phyloP scores from a whole-genome alignment of 2,113 vertebrate genomes.

The Prunella fulvescens region DNA sequence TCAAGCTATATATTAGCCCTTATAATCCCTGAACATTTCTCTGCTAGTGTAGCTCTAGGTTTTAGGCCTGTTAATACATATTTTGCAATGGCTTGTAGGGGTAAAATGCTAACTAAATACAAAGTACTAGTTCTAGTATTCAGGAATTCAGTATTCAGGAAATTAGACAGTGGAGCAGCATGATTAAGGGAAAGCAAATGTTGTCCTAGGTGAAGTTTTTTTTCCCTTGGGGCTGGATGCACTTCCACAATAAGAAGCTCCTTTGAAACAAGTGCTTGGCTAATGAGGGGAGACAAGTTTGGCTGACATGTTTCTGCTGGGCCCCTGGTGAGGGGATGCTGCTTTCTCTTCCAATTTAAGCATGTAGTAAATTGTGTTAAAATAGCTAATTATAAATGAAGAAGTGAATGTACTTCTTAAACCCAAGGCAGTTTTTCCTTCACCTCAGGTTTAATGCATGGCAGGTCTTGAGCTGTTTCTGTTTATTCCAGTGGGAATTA shows the following conservation, averaged over 20 bases:
- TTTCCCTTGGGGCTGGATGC: background rate
- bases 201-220: background rate
- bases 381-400: background rate
- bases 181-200: background rate
- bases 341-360: background rate
- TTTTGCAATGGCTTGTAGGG: background rate
- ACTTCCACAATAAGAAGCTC: background rate
- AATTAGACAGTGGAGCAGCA: background rate
- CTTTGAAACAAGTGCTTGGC: background rate
- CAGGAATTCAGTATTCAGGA: background rate
- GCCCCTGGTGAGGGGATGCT: background rate
- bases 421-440: background rate
- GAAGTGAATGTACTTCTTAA: background rate
- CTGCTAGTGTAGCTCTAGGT: background rate
- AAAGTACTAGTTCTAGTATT: background rate
- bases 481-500: background rate
- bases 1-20: background rate
- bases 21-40: background rate
- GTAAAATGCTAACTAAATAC: background rate
- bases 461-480: background rate
- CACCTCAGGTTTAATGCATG: background rate
- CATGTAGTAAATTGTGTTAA: background rate
- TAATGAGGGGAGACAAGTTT: background rate
- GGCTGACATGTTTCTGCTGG: background rate
- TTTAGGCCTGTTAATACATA: background rate